Conservation (phyloP, 2,797 vertebrate genomes). For the Borostomias antarcticus region DNA sequence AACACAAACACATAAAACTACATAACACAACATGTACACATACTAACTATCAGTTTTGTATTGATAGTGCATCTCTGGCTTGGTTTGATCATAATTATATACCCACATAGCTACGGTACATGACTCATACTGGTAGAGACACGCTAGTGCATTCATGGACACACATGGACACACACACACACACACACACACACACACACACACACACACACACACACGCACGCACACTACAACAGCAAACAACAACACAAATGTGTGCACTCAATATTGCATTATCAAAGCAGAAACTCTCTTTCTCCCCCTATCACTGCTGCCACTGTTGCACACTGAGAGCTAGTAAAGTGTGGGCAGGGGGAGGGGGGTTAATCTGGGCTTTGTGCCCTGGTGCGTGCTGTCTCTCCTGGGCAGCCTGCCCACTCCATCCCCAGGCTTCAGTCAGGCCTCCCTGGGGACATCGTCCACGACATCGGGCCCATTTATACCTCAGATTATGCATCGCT, state of each 20-base stretch:
- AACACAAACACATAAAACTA: no score
- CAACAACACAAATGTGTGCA: background rate
- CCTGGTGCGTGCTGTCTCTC: constrained; percentile 47
- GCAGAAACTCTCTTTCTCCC: background rate
- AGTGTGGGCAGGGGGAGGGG: no score
- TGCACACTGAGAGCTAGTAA: constrained; percentile 32
- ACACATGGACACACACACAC: no score
- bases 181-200: background rate
- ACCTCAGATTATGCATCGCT: constrained; percentile 75
- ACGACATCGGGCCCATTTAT: constrained; percentile 64
- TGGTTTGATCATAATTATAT: no score
- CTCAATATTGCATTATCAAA: no score
- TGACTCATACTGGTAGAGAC: background rate
- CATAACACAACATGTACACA: no score
- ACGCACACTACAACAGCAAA: no score
- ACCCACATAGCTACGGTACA: no score
- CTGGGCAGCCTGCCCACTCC: constrained; percentile 61
- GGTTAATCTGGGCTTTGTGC: constrained; percentile 49
- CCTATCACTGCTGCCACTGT: constrained; percentile 12
- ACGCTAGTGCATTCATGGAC: no score
- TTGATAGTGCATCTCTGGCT: background rate
- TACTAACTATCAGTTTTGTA: no score
- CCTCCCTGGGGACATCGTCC: constrained; percentile 50
- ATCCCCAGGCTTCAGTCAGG: constrained; percentile 41
- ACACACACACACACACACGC: background rate